A percentile compares a stretch with the other conserved stretches of the same genome.
phyloP scores from a whole-genome alignment of 2,888 invertebrate genomes.

The Sminthurinus aureus region DNA sequence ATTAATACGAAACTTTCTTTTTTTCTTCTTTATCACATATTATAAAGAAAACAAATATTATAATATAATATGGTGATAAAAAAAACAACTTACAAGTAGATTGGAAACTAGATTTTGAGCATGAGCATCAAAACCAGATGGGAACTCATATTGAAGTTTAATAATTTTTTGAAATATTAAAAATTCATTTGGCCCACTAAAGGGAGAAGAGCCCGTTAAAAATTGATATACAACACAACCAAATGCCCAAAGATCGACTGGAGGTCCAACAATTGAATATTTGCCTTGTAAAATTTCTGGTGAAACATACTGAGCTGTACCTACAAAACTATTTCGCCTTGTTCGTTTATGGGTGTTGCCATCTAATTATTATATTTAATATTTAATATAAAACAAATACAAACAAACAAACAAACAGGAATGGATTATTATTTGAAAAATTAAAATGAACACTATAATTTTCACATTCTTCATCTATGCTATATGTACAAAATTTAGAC shows the following conservation, averaged over 20 bases:
- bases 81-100: conserved; percentile 76
- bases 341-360: neutral
- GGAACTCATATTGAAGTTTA: conserved; percentile 88
- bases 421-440: neutral
- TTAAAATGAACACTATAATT: neutral
- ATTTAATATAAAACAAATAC: neutral
- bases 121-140: conserved; percentile 84
- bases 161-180: conserved; percentile 95
- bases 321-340: conserved; percentile 90
- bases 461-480: no score
- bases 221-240: conserved; percentile 98
- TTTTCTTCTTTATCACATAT: no score
- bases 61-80: no score
- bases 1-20: no score
- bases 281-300: conserved; percentile 91
- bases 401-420: neutral
- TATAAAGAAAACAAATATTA: no score
- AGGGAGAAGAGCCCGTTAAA: conserved; percentile 91
- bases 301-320: conserved; percentile 98
- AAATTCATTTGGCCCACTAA: conserved; percentile 90
- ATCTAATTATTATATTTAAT: neutral
- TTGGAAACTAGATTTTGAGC: conserved; percentile 89
- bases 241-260: conserved; percentile 96
- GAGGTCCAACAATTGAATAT: conserved; percentile 69
- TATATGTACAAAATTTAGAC: no score